These are phyloP conservation scores for Sabatieria punctata DNA, from an alignment of 2,888 invertebrate genomes.

Conservation along the genomic window DNA sequence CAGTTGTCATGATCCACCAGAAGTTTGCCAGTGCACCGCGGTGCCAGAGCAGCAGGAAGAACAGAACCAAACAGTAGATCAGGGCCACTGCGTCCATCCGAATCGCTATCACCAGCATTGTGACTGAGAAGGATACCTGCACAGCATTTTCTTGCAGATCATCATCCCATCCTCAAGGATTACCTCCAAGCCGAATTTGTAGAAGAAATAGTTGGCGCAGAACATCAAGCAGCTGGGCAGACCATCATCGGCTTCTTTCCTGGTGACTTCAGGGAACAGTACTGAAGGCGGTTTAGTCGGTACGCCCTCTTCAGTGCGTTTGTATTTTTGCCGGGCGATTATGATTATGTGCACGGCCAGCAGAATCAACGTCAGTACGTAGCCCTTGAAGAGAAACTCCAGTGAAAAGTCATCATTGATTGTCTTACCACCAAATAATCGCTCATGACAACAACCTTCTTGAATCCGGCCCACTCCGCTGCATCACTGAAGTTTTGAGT, in stretches of 20 bases:
- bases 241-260: constrained; percentile 65
- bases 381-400: constrained; percentile 29
- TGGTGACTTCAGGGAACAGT: constrained; percentile 56
- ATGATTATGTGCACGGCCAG: constrained; percentile 64
- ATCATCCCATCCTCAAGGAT: too few relatives aligned
- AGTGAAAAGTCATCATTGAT: neutral
- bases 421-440: too few relatives aligned
- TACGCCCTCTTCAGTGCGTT: constrained; percentile 15
- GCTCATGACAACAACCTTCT: constrained; percentile 13
- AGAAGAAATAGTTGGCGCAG: constrained; percentile 80
- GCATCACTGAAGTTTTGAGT: too few relatives aligned
- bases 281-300: constrained; percentile 31
- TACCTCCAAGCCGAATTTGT: constrained; percentile 88
- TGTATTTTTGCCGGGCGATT: constrained; percentile 20
- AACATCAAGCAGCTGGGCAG: constrained; percentile 61
- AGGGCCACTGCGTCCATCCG: constrained; percentile 42
- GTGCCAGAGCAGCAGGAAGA: constrained; percentile 48
- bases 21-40: constrained; percentile 49
- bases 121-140: constrained; percentile 65
- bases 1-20: constrained; percentile 68
- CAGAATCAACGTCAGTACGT: constrained; percentile 52
- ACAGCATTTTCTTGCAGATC: too few relatives aligned
- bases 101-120: constrained; percentile 68
- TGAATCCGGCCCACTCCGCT: constrained; percentile 18
- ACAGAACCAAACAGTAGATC: constrained; percentile 36